phyloP scores from a whole-genome alignment of 1,140 invertebrate species.

The Mycetomoellerius zeteki region DNA sequence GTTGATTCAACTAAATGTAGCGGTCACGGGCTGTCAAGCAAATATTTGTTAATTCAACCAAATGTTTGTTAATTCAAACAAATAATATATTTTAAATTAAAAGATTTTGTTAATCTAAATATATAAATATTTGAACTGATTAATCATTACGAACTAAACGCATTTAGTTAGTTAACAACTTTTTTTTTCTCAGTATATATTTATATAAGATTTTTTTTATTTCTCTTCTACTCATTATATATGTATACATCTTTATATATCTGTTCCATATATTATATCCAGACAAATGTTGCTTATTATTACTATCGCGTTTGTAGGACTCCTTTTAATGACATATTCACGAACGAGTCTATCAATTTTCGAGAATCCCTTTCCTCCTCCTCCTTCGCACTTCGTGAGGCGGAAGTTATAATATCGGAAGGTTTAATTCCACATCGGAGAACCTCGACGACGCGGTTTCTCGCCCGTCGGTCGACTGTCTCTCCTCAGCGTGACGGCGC shows the following conservation, averaged over 20 bases:
- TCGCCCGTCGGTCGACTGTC: slow-evolving; percentile 48
- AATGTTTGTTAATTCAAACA: too few relatives aligned
- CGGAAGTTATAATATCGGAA: slow-evolving; percentile 51
- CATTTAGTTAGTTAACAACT: too few relatives aligned
- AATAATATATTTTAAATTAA: too few relatives aligned
- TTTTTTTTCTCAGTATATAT: too few relatives aligned
- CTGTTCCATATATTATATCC: neutral
- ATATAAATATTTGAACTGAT: too few relatives aligned
- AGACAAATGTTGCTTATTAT: neutral
- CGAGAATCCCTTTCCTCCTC: neutral
- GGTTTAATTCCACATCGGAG: slow-evolving; percentile 49
- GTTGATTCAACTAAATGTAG: too few relatives aligned
- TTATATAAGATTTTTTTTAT: neutral
- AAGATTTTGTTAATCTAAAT: too few relatives aligned
- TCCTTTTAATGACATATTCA: neutral
- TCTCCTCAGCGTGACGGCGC: slow-evolving; percentile 6
- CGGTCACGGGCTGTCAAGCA: too few relatives aligned
- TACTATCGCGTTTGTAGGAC: neutral
- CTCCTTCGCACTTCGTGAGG: neutral
- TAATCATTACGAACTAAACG: too few relatives aligned
- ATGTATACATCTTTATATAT: neutral
- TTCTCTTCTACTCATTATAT: neutral
- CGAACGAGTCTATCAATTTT: neutral
- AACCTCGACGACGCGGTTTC: slow-evolving; percentile 29
- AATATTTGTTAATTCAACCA: too few relatives aligned